A percentile compares a stretch with the other conserved stretches of the same genome.
phyloP scores from a whole-genome alignment of 2,113 vertebrate species.

The Trematocara marginatum region DNA sequence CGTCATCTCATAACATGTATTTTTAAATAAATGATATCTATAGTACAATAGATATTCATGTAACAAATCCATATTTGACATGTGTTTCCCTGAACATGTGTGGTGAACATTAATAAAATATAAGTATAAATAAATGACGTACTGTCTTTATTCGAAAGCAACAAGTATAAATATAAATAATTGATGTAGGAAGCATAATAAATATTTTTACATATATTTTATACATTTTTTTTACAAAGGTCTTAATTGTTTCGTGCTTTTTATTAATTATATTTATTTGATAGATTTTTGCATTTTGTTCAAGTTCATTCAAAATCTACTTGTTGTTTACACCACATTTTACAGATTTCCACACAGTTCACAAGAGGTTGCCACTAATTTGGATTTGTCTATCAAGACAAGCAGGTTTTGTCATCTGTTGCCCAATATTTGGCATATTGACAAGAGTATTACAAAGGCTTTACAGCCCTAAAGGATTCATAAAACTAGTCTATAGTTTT shows the following conservation, averaged over 20 bases:
- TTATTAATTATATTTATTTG: neutral
- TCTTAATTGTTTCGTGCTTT: neutral
- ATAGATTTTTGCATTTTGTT: neutral
- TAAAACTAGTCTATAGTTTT: neutral
- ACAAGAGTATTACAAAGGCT: neutral
- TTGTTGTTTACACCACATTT: neutral
- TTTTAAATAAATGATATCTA: conserved; percentile 67
- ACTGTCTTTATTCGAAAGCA: conserved; percentile 2
- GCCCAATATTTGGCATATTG: neutral
- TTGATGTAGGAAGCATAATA: neutral
- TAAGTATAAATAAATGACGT: conserved; percentile 17
- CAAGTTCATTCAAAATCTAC: neutral
- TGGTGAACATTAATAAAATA: conserved; percentile 70
- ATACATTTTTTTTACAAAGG: neutral
- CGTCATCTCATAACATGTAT: conserved; percentile 60
- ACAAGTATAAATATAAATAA: neutral
- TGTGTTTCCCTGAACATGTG: conserved; percentile 68
- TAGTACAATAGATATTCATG: conserved; percentile 67
- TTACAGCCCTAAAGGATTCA: neutral
- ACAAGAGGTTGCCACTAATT: neutral
- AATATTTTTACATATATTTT: neutral
- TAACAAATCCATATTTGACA: conserved; percentile 66
- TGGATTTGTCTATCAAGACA: neutral
- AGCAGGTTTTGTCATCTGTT: conserved; percentile 12
- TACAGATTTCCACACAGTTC: neutral